Conservation (phyloP, 2,888 invertebrate species). For the Drosophila ustulata region DNA sequence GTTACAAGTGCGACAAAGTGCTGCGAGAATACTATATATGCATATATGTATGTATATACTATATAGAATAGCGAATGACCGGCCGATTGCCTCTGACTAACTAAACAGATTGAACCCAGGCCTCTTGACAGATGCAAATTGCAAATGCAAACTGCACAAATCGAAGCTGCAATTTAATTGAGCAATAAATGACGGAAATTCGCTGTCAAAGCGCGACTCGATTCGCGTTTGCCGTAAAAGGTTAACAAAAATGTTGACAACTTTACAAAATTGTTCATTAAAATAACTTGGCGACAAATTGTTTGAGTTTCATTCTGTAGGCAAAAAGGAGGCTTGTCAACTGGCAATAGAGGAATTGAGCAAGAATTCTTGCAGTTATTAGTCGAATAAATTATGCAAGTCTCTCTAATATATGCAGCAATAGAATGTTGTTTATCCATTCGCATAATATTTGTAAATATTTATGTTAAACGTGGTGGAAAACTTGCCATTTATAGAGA, state of each 20-base stretch:
- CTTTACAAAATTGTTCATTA: constrained; percentile 48
- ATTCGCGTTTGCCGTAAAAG: constrained; percentile 36
- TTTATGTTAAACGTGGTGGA: not conserved
- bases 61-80: constrained; percentile 37
- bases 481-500: not conserved
- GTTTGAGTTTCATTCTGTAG: constrained; percentile 8
- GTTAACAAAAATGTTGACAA: constrained; percentile 52
- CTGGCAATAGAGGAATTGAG: constrained; percentile 16
- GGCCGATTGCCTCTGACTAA: constrained; percentile 47
- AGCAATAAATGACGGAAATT: constrained; percentile 77
- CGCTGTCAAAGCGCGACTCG: constrained; percentile 18
- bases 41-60: constrained; percentile 5
- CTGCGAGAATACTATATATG: constrained; percentile 2
- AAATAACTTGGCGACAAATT: constrained; percentile 65
- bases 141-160: constrained; percentile 57
- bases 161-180: constrained; percentile 65
- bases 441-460: not conserved
- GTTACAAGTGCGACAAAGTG: constrained; percentile 21
- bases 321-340: constrained; percentile 48
- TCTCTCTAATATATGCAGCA: constrained; percentile 1
- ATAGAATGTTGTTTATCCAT: not conserved
- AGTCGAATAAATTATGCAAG: constrained; percentile 12
- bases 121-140: constrained; percentile 52
- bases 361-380: constrained; percentile 27
- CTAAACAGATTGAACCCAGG: constrained; percentile 19